Evolutionary conservation across 2,888 invertebrate genomes (phyloP), one percentile per base, ranked within the genome.

Genomic region (Heliconius ethilla): DNA sequence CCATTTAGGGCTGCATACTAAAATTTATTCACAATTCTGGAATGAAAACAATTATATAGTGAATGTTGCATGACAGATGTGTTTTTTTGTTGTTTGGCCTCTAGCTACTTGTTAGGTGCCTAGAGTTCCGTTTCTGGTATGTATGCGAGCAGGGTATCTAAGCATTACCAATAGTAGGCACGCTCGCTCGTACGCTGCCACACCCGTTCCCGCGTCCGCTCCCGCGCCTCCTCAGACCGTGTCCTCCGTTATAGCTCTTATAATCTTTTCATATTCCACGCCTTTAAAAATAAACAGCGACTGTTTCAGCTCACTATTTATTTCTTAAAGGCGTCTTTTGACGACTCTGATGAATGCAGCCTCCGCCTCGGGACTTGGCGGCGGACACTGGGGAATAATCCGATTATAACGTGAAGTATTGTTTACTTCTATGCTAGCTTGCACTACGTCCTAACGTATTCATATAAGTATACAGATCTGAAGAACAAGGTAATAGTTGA

Each of bases 311-410:
- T 70, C 63, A 62, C 40, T 77, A 77, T 72, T 77, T 76, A 76
- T 76, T 73, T 73, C 77, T 77, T 73, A 27, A 59, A 77, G 77
- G 66, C 77, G 55, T 55, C 77, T 77, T 77, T 73, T 77, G 77
- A 73, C 40, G 72, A 77, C 55, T 72, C 51, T 70, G 77, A 77
- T 77, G 72, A 77, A 77, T 77, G 77, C 77, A 66, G 65, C n/a
- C 77, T 55, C 72, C 59, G 55, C n/a, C 77, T 66, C 72, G 66
- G 63, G 72, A 33, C 33, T 33, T 0, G 33, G 33, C 65, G 59
- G 66, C 72, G 40, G 72, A 55, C 77, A 66, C 66, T 73, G 55
- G 2, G 25, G 63, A 73, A 73, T 77, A 77, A 73, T 77, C 37
- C 72, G 59, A 73, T 72, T 66, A 66, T 66, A 22, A 77, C 27